Evolutionary conservation across 2,888 invertebrate species (phyloP), one percentile per base, ranked within the genome.

Genomic region (Rutpela maculata): DNA sequence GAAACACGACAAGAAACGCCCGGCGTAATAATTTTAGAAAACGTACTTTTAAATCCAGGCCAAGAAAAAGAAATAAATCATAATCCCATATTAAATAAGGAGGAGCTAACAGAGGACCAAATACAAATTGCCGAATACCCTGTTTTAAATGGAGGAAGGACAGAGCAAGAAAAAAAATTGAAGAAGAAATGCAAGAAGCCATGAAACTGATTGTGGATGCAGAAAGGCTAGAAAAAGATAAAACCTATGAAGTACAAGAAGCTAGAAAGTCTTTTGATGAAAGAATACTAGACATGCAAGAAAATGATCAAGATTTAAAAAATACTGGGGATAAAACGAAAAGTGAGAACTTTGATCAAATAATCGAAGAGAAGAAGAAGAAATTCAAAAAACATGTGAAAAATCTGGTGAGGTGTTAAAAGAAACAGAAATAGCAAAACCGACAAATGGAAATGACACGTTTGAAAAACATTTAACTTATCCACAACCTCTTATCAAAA

Each of bases 261-360:
- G 22, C 59, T 59, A 18, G 19, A 18, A 59, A 59, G 22, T 68
- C 18, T 68, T 68, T 22, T 68, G 56, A 56, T 68, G 68, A 68
- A 55, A 68, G 6, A 18, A 22, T 55, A 68, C 22, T 68, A 22
- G 15, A 63, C 63, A 63, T 63, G 26, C n/a, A 31, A 63, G 31
- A 15, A 63, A 63, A 66, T 66, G 38, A 43, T 66, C 38, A 66
- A 50, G 35, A 50, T 18, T 66, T 18, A 66, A 35, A 69, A 69
- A 69, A 31, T 69, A 69, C 56, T 56, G 56, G 15, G 56, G 59
- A 59, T 19, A 59, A 59, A 59, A 18, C 59, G 22, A 59, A 59
- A 59, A 59, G 59, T 18, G 17, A 71, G 70, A 71, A 71, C 70
- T 71, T 19, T 71, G 70, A 72, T 43, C 71, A 60, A 62, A 50